Conservation (phyloP, 2,888 invertebrate species). For the Drosophila dives region DNA sequence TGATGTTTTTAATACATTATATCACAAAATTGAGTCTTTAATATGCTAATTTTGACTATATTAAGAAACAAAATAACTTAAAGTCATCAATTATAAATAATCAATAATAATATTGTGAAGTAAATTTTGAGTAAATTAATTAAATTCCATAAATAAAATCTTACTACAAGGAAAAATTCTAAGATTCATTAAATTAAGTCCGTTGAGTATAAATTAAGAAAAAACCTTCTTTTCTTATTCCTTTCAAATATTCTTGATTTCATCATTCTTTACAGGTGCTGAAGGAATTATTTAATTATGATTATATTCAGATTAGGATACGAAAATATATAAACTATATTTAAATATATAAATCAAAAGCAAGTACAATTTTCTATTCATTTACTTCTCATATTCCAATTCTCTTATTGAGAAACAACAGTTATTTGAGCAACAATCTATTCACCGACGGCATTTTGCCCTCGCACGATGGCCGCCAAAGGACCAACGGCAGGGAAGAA, state of each 20-base stretch:
- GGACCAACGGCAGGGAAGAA: slow-evolving; percentile 52
- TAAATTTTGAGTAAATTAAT: not conserved
- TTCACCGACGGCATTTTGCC: slow-evolving; percentile 49
- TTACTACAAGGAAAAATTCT: not conserved
- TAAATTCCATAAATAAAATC: not conserved
- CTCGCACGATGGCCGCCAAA: slow-evolving; percentile 35
- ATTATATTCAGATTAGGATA: not conserved
- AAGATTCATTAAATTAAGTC: not conserved
- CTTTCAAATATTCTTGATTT: not conserved
- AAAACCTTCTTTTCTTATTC: not conserved
- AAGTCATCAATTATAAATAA: not conserved
- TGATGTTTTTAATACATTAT: not conserved
- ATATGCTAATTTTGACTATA: not conserved
- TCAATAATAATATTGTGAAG: not conserved
- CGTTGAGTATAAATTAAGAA: not conserved
- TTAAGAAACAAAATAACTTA: not conserved
- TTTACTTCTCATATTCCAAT: not conserved
- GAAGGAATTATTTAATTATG: not conserved
- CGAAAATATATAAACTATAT: not conserved
- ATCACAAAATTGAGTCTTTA: not conserved
- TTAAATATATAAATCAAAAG: not conserved
- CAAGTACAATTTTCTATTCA: not conserved
- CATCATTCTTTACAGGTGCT: not conserved
- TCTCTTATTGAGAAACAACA: not conserved
- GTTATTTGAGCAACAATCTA: not conserved